These are phyloP conservation scores for Orchestia grillus DNA, from an alignment of 1,140 invertebrate genomes.

Conservation along the genomic window DNA sequence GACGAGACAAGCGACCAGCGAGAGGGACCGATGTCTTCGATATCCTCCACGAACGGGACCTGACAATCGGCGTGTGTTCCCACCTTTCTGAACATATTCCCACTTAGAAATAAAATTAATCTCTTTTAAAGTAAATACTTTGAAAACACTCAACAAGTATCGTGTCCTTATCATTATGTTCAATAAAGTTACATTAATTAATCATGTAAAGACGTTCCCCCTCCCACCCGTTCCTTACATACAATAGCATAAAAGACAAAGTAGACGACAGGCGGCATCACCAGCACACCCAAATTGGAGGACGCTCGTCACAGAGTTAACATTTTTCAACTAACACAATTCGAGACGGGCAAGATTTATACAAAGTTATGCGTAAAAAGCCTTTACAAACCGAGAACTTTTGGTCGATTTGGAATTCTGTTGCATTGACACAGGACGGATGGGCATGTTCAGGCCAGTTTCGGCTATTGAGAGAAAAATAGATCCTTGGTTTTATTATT, in stretches of 20 bases:
- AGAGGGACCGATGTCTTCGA: not conserved
- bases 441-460: not conserved
- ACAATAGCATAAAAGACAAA: not conserved
- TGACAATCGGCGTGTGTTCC: not conserved
- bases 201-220: conserved; percentile 27
- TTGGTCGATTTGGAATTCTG: not conserved
- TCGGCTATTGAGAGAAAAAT: not conserved
- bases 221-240: not conserved
- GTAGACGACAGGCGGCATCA: not conserved
- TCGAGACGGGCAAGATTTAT: conserved; percentile 7
- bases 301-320: not conserved
- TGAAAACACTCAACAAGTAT: conserved; percentile 54
- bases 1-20: not conserved
- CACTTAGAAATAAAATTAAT: conserved; percentile 55
- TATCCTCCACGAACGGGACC: not conserved
- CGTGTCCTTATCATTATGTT: conserved; percentile 45
- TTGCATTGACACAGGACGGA: not conserved
- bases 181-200: conserved; percentile 51
- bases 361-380: not conserved
- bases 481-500: not conserved
- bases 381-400: not conserved
- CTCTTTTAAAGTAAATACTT: conserved; percentile 57
- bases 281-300: not conserved
- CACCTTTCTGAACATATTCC: not conserved
- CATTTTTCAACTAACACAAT: not conserved